Conservation (phyloP, 2,888 invertebrate species). For the Beris morrisii region DNA sequence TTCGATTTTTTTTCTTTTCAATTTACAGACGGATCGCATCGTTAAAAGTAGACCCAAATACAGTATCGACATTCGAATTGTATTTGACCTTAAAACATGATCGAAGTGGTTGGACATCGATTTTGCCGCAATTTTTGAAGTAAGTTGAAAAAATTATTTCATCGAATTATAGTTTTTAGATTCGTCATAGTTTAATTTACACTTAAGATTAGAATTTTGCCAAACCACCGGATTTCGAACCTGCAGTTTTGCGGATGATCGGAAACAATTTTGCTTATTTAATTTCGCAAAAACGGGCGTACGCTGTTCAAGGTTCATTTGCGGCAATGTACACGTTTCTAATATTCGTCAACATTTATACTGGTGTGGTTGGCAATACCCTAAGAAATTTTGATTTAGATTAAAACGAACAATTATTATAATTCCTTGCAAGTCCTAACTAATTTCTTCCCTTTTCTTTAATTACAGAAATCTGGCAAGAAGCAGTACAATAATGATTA, state of each 20-base stretch:
- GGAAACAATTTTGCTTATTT: too few species aligned
- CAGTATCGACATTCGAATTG: slow-evolving; percentile 88
- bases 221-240: too few species aligned
- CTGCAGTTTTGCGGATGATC: too few species aligned
- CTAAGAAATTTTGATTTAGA: too few species aligned
- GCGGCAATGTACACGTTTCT: too few species aligned
- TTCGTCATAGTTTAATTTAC: neutral
- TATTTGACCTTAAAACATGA: slow-evolving; percentile 86
- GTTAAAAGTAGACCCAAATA: slow-evolving; percentile 82
- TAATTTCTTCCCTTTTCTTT: slow-evolving; percentile 40
- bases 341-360: too few species aligned
- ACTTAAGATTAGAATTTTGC: too few species aligned
- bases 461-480: slow-evolving; percentile 76
- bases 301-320: too few species aligned
- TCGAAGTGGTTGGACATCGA: slow-evolving; percentile 81
- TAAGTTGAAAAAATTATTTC: slow-evolving; percentile 59
- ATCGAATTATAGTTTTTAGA: slow-evolving; percentile 20
- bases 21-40: slow-evolving; percentile 69
- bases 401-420: too few species aligned
- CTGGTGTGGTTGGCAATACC: too few species aligned
- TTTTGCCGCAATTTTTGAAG: slow-evolving; percentile 88
- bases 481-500: slow-evolving; percentile 85
- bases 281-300: too few species aligned
- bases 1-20: neutral
- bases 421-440: too few species aligned